Evolutionary conservation across 1,140 invertebrate genomes (phyloP), one percentile per base, ranked within the genome.

Genomic region (Trypoxylus dichotomus): DNA sequence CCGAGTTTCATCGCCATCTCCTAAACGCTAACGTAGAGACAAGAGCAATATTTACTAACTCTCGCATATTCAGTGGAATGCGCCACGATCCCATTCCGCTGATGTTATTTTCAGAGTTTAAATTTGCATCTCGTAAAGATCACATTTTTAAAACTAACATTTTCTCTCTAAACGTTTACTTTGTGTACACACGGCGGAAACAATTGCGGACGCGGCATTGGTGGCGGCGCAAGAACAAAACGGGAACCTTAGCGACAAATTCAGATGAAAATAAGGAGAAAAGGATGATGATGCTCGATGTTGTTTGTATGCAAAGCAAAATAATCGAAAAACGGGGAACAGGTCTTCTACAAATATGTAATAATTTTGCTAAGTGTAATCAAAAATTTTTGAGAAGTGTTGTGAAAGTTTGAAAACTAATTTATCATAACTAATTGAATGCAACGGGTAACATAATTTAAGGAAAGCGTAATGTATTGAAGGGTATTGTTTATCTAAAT

Each of bases 111-210:
- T 68, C 60, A 21, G 60, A 68, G 60, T 68, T 68, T 27, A 68
- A 68, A 68, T 68, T 68, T 68, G 60, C 60, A 68, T 68, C 60
- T 68, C 60, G 27, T 68, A 68, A 68, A 68, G 60, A 68, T 29
- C 60, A 24, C 60, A 68, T 68, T 68, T 68, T 68, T 68, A 68
- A 68, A 68, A 68, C 60, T 68, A 68, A 68, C 60, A 68, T 68
- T 29, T 68, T 24, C 60, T 68, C 24, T 68, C 25, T 68, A 68
- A 68, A 68, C 60, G 60, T 68, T 68, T 68, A 68, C 60, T 5
- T 24, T 68, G 60, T 68, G 15, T 5, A 24, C 27, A 68, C 24
- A 8, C 60, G 60, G 21, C 27, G 11, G 60, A 27, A 60, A 29
- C 8, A 68, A 8, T 24, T 5, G 7, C 10, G 60, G 21, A 24